These are phyloP conservation scores for Pteronura brasiliensis DNA, from an alignment of 2,113 vertebrate genomes.

Conservation along the genomic window DNA sequence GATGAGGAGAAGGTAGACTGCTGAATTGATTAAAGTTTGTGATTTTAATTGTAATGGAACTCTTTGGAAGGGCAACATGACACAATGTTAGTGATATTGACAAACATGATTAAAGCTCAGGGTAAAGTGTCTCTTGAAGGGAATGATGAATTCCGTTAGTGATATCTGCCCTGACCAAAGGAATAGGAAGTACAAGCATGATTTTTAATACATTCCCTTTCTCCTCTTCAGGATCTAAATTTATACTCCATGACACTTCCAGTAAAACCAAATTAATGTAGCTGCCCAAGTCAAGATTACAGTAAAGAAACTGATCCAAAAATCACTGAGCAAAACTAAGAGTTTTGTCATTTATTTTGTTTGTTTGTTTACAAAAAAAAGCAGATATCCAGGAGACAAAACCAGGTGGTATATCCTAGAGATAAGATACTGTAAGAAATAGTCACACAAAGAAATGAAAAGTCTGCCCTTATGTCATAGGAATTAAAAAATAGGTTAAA, in stretches of 20 bases:
- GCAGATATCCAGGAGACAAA: background rate
- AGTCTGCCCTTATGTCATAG: background rate
- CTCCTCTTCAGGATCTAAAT: background rate
- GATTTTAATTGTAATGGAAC: background rate
- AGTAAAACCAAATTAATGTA: conserved; percentile 4
- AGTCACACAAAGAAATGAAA: background rate
- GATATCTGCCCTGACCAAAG: background rate
- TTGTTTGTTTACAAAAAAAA: background rate
- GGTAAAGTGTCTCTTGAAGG: background rate
- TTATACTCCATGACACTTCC: background rate
- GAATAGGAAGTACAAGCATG: background rate
- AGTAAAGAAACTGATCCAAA: background rate
- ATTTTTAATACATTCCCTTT: background rate
- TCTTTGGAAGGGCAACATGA: background rate
- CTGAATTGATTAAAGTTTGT: background rate
- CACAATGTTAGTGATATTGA: background rate
- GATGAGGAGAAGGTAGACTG: background rate
- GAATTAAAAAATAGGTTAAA: background rate
- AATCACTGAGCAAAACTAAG: background rate
- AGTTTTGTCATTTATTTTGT: background rate
- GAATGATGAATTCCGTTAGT: conserved; percentile 12
- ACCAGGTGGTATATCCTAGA: background rate
- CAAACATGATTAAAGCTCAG: background rate
- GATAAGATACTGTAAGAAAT: background rate
- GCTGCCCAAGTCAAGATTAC: background rate